Evolutionary conservation across 2,113 vertebrate species (phyloP).

Genomic region (Piaya cayana): DNA sequence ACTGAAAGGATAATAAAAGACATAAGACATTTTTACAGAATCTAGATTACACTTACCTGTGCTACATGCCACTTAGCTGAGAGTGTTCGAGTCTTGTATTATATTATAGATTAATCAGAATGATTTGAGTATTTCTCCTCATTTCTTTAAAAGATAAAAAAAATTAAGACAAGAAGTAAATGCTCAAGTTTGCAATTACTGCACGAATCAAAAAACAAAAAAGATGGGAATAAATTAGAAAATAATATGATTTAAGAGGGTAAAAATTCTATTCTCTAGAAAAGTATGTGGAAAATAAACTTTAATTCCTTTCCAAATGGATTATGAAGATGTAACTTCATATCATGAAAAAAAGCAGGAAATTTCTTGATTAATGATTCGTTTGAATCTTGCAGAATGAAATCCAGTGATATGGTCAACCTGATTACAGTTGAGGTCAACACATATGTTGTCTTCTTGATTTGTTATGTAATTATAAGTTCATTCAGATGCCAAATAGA

Average conservation of each 20-base stretch:
- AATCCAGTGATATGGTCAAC: background rate
- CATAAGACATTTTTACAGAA: background rate
- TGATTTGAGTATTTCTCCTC: background rate
- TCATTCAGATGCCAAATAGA: background rate
- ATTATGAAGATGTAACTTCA: background rate
- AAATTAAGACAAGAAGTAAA: background rate
- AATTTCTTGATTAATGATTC: background rate
- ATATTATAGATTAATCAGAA: background rate
- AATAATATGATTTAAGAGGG: background rate
- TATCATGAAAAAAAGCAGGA: background rate
- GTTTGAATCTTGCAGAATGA: background rate
- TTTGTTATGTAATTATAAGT: background rate
- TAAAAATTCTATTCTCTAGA: background rate
- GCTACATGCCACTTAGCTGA: background rate
- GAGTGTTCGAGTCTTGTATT: background rate
- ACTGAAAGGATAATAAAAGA: background rate
- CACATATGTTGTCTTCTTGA: background rate
- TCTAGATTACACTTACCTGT: background rate
- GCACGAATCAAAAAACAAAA: background rate
- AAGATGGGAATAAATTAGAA: background rate
- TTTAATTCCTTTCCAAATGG: background rate
- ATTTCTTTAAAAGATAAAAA: background rate
- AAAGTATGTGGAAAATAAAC: background rate
- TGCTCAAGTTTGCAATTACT: background rate
- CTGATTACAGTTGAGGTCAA: background rate